Evolutionary conservation across 2,113 vertebrate genomes (phyloP).

Genomic region (Hemichromis elongatus): DNA sequence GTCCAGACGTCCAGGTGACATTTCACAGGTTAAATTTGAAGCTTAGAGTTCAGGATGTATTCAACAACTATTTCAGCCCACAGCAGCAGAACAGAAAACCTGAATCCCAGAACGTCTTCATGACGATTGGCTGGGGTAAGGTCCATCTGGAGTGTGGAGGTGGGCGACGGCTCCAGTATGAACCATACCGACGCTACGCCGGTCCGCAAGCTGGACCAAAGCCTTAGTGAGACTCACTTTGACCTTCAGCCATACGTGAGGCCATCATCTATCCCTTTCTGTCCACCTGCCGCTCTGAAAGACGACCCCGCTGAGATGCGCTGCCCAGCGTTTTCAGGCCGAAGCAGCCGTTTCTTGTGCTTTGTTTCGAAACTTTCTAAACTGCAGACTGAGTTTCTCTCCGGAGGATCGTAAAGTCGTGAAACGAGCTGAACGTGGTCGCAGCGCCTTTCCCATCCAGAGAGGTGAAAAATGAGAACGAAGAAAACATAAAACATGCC

Average conservation of each 20-base stretch:
- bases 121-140: not conserved
- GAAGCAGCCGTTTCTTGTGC: not conserved
- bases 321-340: not conserved
- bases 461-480: not conserved
- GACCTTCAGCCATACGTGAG: accelerated
- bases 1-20: not conserved
- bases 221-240: not conserved
- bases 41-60: accelerated
- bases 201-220: not conserved
- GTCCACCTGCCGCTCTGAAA: not conserved
- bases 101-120: not conserved
- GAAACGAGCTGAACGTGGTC: not conserved
- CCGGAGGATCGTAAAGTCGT: not conserved
- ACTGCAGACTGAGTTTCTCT: not conserved
- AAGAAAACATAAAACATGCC: slow-evolving; percentile 1
- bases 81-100: not conserved
- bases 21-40: not conserved
- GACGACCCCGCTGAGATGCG: not conserved
- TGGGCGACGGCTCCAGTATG: not conserved
- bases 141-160: not conserved
- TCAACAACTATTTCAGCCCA: not conserved
- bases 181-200: not conserved
- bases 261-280: not conserved
- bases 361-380: not conserved
- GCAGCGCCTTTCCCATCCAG: not conserved